Evolutionary conservation across 2,113 vertebrate species (phyloP).

Genomic region (Salvelinus namaycush): DNA sequence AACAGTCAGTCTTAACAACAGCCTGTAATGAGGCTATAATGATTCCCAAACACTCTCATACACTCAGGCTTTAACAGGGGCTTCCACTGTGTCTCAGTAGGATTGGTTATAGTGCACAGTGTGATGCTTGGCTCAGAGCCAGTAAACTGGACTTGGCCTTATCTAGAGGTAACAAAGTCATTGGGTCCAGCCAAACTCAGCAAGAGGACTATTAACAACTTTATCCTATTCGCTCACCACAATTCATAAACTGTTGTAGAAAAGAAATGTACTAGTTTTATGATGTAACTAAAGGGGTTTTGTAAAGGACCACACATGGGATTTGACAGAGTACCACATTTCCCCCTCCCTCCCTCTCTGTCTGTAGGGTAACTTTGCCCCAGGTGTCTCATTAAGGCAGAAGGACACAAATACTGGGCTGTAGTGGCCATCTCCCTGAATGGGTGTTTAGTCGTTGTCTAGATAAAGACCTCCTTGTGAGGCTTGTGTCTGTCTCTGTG

Average conservation of each 20-base stretch:
- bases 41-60: neutral
- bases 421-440: conserved; percentile 40
- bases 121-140: neutral
- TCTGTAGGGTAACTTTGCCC: neutral
- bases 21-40: neutral
- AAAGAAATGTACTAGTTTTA: neutral
- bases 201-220: too few relatives aligned
- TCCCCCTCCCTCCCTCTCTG: neutral
- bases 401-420: conserved; percentile 18
- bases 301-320: neutral
- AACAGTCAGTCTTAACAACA: neutral
- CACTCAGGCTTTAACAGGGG: neutral
- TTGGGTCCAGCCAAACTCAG: too few relatives aligned
- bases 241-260: neutral
- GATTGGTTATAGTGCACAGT: neutral
- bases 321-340: neutral
- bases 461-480: conserved; percentile 60
- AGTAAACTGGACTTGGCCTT: too few relatives aligned
- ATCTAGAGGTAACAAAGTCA: too few relatives aligned
- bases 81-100: neutral
- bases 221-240: neutral
- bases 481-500: neutral
- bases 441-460: conserved; percentile 43
- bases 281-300: neutral
- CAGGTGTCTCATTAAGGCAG: conserved; percentile 29